A percentile compares a stretch with the other conserved stretches of the same genome.
Evolutionary conservation across 1,140 invertebrate species (phyloP).

Genomic region (Fopius arisanus): DNA sequence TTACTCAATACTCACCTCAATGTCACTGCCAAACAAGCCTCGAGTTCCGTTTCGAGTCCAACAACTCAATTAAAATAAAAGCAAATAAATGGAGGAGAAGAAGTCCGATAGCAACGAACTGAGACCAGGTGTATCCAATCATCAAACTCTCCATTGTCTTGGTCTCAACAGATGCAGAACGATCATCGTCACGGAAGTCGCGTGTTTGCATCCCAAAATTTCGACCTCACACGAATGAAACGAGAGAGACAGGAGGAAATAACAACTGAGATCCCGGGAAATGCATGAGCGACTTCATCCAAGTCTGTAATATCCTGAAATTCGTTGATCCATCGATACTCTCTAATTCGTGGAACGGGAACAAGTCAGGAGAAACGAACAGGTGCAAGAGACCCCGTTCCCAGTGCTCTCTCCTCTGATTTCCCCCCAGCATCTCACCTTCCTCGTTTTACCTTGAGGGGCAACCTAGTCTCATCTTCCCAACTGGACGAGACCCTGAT

Average conservation of each 20-base stretch:
- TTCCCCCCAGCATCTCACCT: constrained; percentile 13
- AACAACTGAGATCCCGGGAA: background rate
- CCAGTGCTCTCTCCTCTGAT: background rate
- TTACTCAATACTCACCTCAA: background rate
- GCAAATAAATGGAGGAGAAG: background rate
- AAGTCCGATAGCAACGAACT: background rate
- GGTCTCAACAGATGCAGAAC: constrained; percentile 14
- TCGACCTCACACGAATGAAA: background rate
- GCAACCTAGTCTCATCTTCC: background rate
- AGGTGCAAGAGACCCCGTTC: constrained; percentile 23
- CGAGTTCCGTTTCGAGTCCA: background rate
- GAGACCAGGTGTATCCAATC: background rate
- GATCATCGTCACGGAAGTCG: constrained; percentile 10
- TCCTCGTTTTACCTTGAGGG: constrained; percentile 19
- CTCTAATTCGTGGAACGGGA: constrained; percentile 24
- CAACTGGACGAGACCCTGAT: constrained; percentile 10
- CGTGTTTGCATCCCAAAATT: background rate
- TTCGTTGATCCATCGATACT: constrained; percentile 10
- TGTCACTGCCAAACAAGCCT: background rate
- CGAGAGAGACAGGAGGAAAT: background rate
- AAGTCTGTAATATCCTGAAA: background rate
- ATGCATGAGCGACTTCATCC: background rate
- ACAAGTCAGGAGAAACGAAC: constrained; percentile 9
- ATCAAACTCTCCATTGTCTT: background rate
- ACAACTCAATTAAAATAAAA: background rate